Percentiles rank a stretch among this genome's conserved stretches.
These are phyloP conservation scores for Coreoperca whiteheadi DNA, from an alignment of 2,113 vertebrate species.

Conservation along the genomic window DNA sequence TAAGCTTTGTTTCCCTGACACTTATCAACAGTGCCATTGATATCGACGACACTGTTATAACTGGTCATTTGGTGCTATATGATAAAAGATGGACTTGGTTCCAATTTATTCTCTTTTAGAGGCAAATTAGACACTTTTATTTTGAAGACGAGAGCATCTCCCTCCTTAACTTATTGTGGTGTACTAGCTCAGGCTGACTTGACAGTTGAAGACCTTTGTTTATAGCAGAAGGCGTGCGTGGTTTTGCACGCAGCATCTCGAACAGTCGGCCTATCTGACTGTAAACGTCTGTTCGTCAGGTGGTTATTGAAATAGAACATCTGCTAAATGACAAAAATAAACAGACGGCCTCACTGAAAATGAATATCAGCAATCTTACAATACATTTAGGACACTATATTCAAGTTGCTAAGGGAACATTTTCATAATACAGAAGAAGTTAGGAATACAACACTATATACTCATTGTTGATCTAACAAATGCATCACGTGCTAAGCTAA, in stretches of 20 bases:
- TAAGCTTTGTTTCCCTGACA: neutral
- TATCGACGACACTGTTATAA: neutral
- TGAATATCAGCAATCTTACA: neutral
- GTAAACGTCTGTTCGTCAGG: too few relatives aligned
- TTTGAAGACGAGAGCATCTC: neutral
- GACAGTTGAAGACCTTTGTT: neutral
- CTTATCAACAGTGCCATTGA: neutral
- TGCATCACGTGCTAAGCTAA: neutral
- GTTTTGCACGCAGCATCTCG: conserved; percentile 3
- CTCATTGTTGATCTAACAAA: neutral
- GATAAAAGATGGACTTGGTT: neutral
- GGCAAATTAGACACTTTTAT: conserved; percentile 18
- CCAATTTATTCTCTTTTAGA: neutral
- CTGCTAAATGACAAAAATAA: neutral
- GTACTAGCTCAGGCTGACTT: neutral
- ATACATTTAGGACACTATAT: neutral
- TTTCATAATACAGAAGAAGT: neutral
- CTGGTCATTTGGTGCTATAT: too few relatives aligned
- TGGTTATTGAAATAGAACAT: neutral
- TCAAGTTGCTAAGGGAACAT: neutral
- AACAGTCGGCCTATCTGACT: neutral
- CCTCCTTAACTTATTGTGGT: neutral
- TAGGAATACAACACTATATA: neutral
- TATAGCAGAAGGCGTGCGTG: neutral
- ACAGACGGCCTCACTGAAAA: neutral